Percentiles rank a stretch among this genome's conserved stretches.
Evolutionary conservation across 2,797 vertebrate genomes (phyloP).

Genomic region (Pogoniulus pusillus): DNA sequence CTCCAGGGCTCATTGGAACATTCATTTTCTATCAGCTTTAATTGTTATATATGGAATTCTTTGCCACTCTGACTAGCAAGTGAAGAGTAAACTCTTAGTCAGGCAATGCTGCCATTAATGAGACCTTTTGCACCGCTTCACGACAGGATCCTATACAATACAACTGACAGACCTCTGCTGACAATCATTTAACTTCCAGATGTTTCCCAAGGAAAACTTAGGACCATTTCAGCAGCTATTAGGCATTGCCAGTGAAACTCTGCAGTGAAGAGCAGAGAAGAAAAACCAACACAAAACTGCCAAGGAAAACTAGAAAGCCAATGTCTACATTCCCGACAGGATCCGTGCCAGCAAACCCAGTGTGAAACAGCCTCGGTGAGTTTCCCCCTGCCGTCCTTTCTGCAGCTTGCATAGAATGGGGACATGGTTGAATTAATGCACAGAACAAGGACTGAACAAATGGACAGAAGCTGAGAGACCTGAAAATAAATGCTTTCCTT

Average conservation of each 20-base stretch:
- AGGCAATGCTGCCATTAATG: neutral
- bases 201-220: slow-evolving; percentile 25
- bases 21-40: neutral
- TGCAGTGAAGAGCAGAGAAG: slow-evolving; percentile 50
- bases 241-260: slow-evolving; percentile 20
- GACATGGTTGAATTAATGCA: slow-evolving; percentile 35
- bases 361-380: slow-evolving; percentile 31
- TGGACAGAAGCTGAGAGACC: slow-evolving; percentile 47
- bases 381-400: slow-evolving; percentile 38
- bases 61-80: neutral
- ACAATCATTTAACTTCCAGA: neutral
- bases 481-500: slow-evolving; percentile 14
- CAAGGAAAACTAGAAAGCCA: slow-evolving; percentile 45
- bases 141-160: neutral
- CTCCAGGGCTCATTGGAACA: neutral
- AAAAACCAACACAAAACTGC: slow-evolving; percentile 31
- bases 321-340: slow-evolving; percentile 3
- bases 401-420: slow-evolving; percentile 22
- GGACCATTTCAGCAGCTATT: slow-evolving; percentile 23
- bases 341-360: slow-evolving; percentile 51
- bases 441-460: slow-evolving; percentile 43
- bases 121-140: neutral
- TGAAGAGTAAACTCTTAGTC: neutral
- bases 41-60: neutral
- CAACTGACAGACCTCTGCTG: neutral